Base-by-base conservation (phyloP, 2,113 vertebrate genomes). In the Symphodus melops region DNA sequence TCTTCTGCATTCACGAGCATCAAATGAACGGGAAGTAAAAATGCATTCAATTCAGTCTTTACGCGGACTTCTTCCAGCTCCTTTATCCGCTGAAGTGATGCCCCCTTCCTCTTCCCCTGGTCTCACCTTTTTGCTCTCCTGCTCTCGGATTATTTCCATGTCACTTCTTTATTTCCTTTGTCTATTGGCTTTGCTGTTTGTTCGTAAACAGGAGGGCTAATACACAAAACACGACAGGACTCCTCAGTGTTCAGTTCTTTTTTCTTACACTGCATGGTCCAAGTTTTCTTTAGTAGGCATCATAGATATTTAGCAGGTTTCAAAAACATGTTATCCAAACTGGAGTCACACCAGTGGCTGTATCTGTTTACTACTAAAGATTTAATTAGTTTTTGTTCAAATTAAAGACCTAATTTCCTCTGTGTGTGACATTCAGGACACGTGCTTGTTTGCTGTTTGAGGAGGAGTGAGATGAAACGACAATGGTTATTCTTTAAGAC, bases 41-140 rank as follows among this genome's bases (percentile, higher is more conserved):
- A 98, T 99, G 97, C 97, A 99, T 99, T 99, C 98, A 96, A 95
- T 95, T 96, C 94, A 93, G 85, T 95, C 93, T 73, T 90, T 94
- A 91, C 44, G 65, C 75, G 84, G 87, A 85, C 94, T 79, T 79
- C 0, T 44, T 94, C 94, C 94, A 94, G 95, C 95, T 95, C 94
- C 94, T 95, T 19, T 49, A 70, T 92, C 95, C 94, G 25, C 55
- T 51, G 48, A n/a, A 51, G 48, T 20, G 48, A 51, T 51, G 48
- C 55, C 8, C 8, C 55, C 41, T n/a, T 39, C 93, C 94, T 93
- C 62, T 60, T 73, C 66, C 72, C 20, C 48, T 20, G 51, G 23
- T 9, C 33, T 19, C 14, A 14, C 20, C 41, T 61, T 93, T 92
- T 93, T 95, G n/a, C 83, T 94, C 39, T 17, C 59, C 48, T 41